Base-by-base conservation (phyloP, 1,140 invertebrate genomes). In the Dryas iulia region DNA sequence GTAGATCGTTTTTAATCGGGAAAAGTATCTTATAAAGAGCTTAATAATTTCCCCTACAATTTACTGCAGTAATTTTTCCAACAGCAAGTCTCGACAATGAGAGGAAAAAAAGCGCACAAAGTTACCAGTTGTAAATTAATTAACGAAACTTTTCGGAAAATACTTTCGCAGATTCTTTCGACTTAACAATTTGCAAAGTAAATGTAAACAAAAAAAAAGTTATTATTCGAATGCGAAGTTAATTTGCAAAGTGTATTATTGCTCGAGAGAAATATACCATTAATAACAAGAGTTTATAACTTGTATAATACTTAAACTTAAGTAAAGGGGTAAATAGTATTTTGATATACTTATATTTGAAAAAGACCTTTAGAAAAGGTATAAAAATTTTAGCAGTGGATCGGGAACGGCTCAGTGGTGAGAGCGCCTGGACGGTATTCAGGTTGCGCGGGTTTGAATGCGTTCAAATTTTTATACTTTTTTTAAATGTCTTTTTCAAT, bases 231-330 rank as follows among this genome's bases (percentile, higher is more conserved):
- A 69, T 69, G 33, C 56, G 53, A 61, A 69, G 66, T 66, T 73
- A 69, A 73, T 73, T 73, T 69, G 53, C 28, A 59, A 72, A 72
- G 66, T 73, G 67, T 61, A 69, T 73, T 69, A 66, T 56, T 33
- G 57, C 57, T 59, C 11, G 62, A 39, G 30, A 62, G 54, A 33
- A 69, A 69, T 28, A 53, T 12, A 10, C 39, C 25, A 66, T 53
- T 60, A 53, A 66, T 54, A 66, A 60, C 7, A n/a, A 30, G 52
- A 63, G 21, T 33, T 26, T 14, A 23, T 6, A 63, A 63, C 12
- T 56, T 63, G 3, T 10, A 18, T 21, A 47, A 21, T 21, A 47
- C 39, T 47, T 6, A 47, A 47, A 1, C 6, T 10, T 39, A n/a
- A 14, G 12, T 1, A 39, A 14, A 1, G 14, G 5, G 35, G n/a